Conservation (phyloP, 2,888 invertebrate species). For the Eilema depressum region DNA sequence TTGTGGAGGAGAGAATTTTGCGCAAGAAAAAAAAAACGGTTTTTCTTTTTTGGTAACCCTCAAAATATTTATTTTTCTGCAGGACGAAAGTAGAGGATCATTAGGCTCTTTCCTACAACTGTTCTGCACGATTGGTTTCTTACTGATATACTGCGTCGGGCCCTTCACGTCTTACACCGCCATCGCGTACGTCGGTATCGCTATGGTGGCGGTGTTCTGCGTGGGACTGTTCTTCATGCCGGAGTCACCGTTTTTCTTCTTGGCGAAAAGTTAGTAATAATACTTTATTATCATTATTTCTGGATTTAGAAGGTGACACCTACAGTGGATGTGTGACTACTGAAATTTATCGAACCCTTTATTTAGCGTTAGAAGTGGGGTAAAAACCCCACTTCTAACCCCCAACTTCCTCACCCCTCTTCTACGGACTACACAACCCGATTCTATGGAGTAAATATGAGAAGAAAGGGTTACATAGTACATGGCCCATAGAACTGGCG, state of each 20-base stretch:
- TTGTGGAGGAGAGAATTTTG: no score
- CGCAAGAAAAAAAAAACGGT: no score
- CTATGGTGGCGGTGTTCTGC: slow-evolving; percentile 85
- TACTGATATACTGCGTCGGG: slow-evolving; percentile 91
- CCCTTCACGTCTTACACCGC: slow-evolving; percentile 89
- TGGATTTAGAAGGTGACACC: not conserved
- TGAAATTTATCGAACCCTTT: no score
- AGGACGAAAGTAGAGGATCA: slow-evolving; percentile 93
- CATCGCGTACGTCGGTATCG: slow-evolving; percentile 89
- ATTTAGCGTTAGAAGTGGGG: no score
- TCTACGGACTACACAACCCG: no score
- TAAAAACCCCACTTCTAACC: no score
- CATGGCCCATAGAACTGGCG: no score
- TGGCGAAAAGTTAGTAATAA: slow-evolving; percentile 84
- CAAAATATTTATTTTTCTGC: not conserved
- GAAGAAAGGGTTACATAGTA: no score
- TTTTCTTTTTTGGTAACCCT: no score
- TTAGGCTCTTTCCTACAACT: slow-evolving; percentile 93
- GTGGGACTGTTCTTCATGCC: slow-evolving; percentile 87
- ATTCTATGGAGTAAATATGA: no score
- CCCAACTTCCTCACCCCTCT: no score
- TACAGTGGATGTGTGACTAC: no score
- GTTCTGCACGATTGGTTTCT: slow-evolving; percentile 90
- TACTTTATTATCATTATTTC: not conserved
- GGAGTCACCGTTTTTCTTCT: slow-evolving; percentile 92